These are phyloP conservation scores for Hemistola chrysoprasaria DNA, from an alignment of 2,888 invertebrate species.

Conservation along the genomic window DNA sequence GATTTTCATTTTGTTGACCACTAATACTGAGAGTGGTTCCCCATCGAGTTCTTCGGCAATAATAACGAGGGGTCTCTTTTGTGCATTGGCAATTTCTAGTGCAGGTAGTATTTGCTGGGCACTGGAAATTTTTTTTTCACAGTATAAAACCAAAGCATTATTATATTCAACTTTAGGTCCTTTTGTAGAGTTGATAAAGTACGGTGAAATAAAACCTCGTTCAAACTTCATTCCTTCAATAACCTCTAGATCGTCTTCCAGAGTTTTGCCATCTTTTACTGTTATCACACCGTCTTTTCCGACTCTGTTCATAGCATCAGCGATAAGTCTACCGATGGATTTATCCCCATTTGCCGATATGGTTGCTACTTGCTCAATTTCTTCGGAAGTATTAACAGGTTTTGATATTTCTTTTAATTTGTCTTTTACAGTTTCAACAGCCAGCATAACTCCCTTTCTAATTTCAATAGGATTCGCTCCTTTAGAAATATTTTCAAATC, in stretches of 20 bases:
- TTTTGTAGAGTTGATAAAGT: slow-evolving; percentile 99
- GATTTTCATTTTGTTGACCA: slow-evolving; percentile 93
- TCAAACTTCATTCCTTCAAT: slow-evolving; percentile 99
- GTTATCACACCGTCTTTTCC: slow-evolving; percentile 99
- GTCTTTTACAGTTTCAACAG: slow-evolving; percentile 95
- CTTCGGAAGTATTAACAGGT: slow-evolving; percentile 96
- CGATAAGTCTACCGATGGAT: slow-evolving; percentile 94
- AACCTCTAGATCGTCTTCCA: slow-evolving; percentile 95
- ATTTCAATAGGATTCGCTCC: slow-evolving; percentile 99
- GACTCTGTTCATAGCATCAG: slow-evolving; percentile 97
- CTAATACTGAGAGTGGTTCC: slow-evolving; percentile 94
- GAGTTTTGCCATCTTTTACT: slow-evolving; percentile 99
- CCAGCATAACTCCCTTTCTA: slow-evolving; percentile 93
- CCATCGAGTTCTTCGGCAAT: slow-evolving; percentile 97
- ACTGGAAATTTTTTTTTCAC: slow-evolving; percentile 98
- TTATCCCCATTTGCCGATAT: slow-evolving; percentile 99
- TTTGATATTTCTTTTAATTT: slow-evolving; percentile 94
- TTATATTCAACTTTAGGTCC: slow-evolving; percentile 98
- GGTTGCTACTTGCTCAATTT: slow-evolving; percentile 99
- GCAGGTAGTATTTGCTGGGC: slow-evolving; percentile 98
- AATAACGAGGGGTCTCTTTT: slow-evolving; percentile 96
- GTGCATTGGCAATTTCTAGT: slow-evolving; percentile 94
- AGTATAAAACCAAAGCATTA: slow-evolving; percentile 94
- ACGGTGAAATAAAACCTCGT: slow-evolving; percentile 98
- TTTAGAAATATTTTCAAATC: slow-evolving; percentile 97